Percentiles rank a stretch among this genome's conserved stretches.
Conservation (phyloP, 2,797 vertebrate genomes). For the Anolis apletophallus region DNA sequence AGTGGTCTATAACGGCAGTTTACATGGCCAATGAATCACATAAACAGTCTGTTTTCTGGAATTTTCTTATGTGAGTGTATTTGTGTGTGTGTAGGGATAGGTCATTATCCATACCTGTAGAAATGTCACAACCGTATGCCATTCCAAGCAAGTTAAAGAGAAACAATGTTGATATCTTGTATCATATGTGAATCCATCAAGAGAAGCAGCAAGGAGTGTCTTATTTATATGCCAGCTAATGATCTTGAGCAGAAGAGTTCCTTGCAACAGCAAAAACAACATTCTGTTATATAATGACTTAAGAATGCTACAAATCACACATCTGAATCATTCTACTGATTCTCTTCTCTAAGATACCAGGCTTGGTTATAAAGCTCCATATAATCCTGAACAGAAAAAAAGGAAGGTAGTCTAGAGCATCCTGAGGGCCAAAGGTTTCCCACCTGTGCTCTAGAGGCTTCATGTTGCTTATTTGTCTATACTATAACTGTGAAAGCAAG, state of each 20-base stretch:
- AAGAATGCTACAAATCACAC: not conserved
- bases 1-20: not conserved
- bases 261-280: not conserved
- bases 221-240: not conserved
- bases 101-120: not conserved
- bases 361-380: not conserved
- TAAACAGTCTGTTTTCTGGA: not conserved
- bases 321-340: not conserved
- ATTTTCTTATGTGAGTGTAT: not conserved
- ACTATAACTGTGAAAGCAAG: not conserved
- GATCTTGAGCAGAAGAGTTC: not conserved
- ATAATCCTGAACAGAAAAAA: not conserved
- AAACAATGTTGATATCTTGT: not conserved
- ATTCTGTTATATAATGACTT: not conserved
- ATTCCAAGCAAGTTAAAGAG: not conserved
- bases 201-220: not conserved
- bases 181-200: not conserved
- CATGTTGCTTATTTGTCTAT: not conserved
- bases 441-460: no score
- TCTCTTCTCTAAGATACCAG: not conserved
- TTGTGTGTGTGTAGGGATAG: not conserved
- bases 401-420: not conserved
- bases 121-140: not conserved
- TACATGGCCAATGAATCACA: not conserved
- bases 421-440: no score